phyloP scores from a whole-genome alignment of 2,797 vertebrate genomes.

The Coreius guichenoti region DNA sequence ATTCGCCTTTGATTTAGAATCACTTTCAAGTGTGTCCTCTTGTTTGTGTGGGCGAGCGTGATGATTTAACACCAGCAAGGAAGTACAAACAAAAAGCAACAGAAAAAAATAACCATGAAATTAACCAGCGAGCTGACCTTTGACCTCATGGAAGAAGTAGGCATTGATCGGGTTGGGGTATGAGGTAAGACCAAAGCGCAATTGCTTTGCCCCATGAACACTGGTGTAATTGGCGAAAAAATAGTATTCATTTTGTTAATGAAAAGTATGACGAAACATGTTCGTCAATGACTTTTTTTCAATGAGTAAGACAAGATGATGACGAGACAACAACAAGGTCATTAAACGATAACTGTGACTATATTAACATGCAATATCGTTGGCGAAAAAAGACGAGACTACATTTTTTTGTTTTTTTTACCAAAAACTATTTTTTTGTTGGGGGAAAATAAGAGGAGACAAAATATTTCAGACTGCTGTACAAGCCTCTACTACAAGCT shows the following conservation, averaged over 20 bases:
- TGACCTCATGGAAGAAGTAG: conserved; percentile 67
- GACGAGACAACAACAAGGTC: background rate
- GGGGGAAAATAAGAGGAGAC: background rate
- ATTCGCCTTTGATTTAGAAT: conserved; percentile 77
- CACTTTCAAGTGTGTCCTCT: conserved; percentile 72
- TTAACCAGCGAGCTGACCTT: conserved; percentile 41
- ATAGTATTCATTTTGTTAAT: background rate
- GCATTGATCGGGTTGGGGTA: conserved; percentile 41
- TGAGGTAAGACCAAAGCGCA: background rate
- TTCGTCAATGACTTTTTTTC: background rate
- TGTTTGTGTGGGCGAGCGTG: conserved; percentile 67
- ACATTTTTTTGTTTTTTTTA: background rate
- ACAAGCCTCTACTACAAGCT: background rate
- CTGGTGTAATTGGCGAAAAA: background rate
- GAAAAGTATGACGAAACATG: background rate
- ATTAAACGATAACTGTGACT: background rate
- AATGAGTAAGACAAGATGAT: background rate
- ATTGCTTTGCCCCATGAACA: background rate
- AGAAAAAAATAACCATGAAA: conserved; percentile 29
- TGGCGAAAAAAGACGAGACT: background rate
- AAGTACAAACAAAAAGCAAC: conserved; percentile 24
- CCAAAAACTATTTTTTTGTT: background rate
- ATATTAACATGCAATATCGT: background rate
- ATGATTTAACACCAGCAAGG: conserved; percentile 26
- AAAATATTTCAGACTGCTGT: background rate